Conservation (phyloP, 2,797 vertebrate species). For the Micropoecilia bifurca region DNA sequence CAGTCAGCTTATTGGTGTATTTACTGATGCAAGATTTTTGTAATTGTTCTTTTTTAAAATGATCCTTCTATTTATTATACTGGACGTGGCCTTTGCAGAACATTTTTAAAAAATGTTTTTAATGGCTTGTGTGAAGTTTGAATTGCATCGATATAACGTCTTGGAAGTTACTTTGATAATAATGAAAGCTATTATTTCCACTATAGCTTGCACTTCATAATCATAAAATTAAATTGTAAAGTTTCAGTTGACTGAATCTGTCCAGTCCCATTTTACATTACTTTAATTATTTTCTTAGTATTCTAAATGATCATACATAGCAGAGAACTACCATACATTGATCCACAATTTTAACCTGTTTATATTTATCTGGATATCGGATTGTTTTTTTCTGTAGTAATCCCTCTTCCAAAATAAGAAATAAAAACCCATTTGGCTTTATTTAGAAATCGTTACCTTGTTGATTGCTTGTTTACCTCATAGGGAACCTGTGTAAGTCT, state of each 20-base stretch:
- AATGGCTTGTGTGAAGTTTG: not conserved
- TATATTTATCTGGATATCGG: not conserved
- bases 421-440: not conserved
- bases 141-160: not conserved
- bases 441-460: not conserved
- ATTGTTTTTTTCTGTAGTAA: not conserved
- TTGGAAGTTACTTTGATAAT: not conserved
- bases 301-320: not conserved
- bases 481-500: not conserved
- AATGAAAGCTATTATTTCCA: not conserved
- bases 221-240: not conserved
- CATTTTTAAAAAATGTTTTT: not conserved
- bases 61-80: not conserved
- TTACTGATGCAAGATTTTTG: not conserved
- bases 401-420: not conserved
- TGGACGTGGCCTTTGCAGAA: not conserved
- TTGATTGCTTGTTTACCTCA: not conserved
- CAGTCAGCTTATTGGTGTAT: not conserved
- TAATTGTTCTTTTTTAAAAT: not conserved
- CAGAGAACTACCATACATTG: not conserved
- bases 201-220: not conserved
- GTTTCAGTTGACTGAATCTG: not conserved
- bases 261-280: not conserved
- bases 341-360: too few relatives aligned
- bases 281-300: too few relatives aligned